A percentile compares a stretch with the other conserved stretches of the same genome.
Evolutionary conservation across 1,140 invertebrate species (phyloP).

Genomic region (Drosophila burlai): DNA sequence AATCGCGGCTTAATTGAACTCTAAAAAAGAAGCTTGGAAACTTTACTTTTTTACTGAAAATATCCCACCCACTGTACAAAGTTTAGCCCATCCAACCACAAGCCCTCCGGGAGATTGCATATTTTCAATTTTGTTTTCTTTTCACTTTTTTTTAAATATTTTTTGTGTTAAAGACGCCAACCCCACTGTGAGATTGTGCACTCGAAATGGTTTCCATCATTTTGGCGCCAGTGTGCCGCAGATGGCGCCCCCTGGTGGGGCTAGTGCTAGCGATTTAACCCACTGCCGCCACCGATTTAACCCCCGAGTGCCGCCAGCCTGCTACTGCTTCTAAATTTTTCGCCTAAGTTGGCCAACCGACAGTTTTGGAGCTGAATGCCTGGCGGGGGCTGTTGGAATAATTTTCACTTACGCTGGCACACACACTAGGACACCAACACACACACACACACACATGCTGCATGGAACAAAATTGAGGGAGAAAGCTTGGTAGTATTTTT

Average conservation of each 20-base stretch:
- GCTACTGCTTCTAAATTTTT: constrained; percentile 49
- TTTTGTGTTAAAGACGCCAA: constrained; percentile 6
- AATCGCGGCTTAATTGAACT: neutral
- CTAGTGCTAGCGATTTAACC: constrained; percentile 3
- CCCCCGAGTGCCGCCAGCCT: constrained; percentile 8
- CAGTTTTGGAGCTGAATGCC: constrained; percentile 70
- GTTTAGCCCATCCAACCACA: constrained; percentile 5
- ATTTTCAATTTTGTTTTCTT: neutral
- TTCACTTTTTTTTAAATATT: neutral
- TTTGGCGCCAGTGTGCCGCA: constrained; percentile 44
- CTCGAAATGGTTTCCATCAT: constrained; percentile 47
- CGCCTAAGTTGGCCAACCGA: constrained; percentile 66
- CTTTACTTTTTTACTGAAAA: neutral
- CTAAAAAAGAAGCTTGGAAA: neutral
- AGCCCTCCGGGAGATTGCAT: neutral
- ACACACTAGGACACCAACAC: constrained; percentile 7
- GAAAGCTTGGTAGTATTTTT: no score
- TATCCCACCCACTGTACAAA: constrained; percentile 9
- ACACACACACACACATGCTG: constrained; percentile 1
- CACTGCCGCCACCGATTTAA: constrained; percentile 9
- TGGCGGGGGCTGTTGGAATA: constrained; percentile 75
- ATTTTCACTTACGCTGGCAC: constrained; percentile 78
- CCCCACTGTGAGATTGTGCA: constrained; percentile 45
- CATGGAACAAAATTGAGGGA: neutral
- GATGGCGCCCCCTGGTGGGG: constrained; percentile 35